phyloP scores from a whole-genome alignment of 2,113 vertebrate genomes.

The Canis aureus region DNA sequence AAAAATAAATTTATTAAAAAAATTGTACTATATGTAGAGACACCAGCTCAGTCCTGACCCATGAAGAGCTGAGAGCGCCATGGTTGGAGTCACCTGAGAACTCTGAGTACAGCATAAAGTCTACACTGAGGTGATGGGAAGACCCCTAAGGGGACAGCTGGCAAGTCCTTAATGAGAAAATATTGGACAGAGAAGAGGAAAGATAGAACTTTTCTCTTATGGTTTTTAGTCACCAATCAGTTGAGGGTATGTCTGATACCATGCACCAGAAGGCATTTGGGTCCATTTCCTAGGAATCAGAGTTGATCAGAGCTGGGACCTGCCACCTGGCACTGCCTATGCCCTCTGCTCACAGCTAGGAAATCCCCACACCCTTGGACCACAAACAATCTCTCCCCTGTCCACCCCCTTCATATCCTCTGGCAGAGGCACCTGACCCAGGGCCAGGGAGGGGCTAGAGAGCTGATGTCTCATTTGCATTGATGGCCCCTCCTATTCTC shows the following conservation, averaged over 20 bases:
- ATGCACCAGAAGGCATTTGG: fast-evolving
- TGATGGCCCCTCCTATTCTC: neutral
- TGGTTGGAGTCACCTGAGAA: too few species aligned
- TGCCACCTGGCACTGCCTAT: neutral
- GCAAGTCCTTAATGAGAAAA: neutral
- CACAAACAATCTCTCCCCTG: neutral
- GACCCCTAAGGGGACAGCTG: too few species aligned
- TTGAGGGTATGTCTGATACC: neutral
- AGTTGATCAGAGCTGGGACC: neutral
- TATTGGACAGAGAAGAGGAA: neutral
- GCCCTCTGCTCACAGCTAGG: neutral
- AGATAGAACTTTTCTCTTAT: neutral
- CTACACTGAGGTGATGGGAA: neutral
- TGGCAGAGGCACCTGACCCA: fast-evolving
- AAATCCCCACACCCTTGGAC: fast-evolving
- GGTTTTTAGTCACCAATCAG: too few species aligned
- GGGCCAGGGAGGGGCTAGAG: neutral
- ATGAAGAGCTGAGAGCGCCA: neutral
- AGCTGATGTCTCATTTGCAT: neutral
- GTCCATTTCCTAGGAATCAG: fast-evolving
- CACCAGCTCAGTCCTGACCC: neutral
- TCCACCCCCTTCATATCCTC: fast-evolving
- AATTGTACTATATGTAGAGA: neutral
- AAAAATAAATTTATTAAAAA: too few species aligned
- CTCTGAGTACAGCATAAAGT: too few species aligned